Percentiles rank a stretch among this genome's conserved stretches.
Evolutionary conservation across 92 coral and sea anemone genomes (phyloP).

Genomic region (Zoanthus solanderi): DNA sequence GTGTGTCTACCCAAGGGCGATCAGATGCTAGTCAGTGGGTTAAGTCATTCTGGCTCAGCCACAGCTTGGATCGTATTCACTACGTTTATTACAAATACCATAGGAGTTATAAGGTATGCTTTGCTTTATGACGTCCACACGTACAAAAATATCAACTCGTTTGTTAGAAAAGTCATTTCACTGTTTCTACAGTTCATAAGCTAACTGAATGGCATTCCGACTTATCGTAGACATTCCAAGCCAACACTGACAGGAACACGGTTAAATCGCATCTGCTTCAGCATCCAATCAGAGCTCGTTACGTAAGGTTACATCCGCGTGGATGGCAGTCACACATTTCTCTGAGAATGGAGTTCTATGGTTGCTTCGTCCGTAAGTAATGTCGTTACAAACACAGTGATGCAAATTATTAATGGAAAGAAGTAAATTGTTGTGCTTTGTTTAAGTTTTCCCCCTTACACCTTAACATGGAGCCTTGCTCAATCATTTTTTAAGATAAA

Average conservation of each 20-base stretch:
- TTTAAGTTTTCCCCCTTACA: no score
- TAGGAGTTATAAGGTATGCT: constrained; percentile 31
- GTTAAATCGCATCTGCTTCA: constrained; percentile 61
- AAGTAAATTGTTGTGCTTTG: no score
- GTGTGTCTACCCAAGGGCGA: constrained; percentile 32
- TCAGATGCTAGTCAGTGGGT: constrained; percentile 26
- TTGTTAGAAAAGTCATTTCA: no score
- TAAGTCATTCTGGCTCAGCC: constrained; percentile 36
- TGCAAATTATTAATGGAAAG: no score
- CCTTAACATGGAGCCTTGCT: no score
- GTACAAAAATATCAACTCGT: no score
- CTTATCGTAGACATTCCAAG: constrained; percentile 64
- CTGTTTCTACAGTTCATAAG: no score
- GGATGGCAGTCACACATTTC: constrained; percentile 74
- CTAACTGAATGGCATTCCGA: not conserved
- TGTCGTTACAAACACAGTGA: no score
- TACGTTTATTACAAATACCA: constrained; percentile 13
- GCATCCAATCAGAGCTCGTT: constrained; percentile 71
- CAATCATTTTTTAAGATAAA: no score
- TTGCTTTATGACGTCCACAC: not conserved
- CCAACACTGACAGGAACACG: constrained; percentile 69
- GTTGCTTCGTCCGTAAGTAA: constrained; percentile 66
- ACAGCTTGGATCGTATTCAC: constrained; percentile 40
- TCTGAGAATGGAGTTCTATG: constrained; percentile 69
- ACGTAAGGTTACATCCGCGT: constrained; percentile 61